phyloP scores from a whole-genome alignment of 2,113 vertebrate genomes.

The Festucalex cinctus region DNA sequence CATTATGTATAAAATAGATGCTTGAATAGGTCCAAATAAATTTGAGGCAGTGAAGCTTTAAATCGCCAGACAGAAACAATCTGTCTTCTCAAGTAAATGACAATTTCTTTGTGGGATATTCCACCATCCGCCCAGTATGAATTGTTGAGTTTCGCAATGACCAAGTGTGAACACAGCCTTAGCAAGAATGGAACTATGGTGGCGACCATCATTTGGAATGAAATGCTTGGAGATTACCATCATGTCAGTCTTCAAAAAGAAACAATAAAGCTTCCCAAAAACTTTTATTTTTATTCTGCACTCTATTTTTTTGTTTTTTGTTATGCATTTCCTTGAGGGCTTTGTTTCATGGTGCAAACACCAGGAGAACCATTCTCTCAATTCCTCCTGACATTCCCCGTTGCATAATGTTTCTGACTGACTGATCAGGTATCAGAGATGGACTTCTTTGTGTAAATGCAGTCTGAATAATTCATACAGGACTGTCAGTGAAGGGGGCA shows the following conservation, averaged over 20 bases:
- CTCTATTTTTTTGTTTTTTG: no score
- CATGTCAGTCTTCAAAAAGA: background rate
- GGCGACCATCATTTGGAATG: slow-evolving; percentile 21
- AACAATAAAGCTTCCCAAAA: background rate
- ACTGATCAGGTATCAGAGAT: slow-evolving; percentile 75
- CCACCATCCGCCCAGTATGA: background rate
- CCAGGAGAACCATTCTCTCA: slow-evolving; percentile 9
- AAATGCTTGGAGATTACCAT: background rate
- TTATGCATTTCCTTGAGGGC: slow-evolving; percentile 13
- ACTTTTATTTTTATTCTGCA: no score
- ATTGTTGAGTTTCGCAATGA: background rate
- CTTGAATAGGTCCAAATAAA: no score
- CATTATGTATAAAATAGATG: no score
- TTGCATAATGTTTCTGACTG: slow-evolving; percentile 76
- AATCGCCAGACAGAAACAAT: no score
- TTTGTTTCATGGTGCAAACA: slow-evolving; percentile 43
- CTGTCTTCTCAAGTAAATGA: no score
- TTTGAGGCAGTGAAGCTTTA: no score
- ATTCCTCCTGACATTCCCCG: slow-evolving; percentile 25
- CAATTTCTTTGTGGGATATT: no score
- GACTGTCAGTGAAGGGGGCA: slow-evolving; percentile 66
- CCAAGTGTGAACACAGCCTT: background rate
- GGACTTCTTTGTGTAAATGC: slow-evolving; percentile 78
- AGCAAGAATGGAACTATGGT: slow-evolving; percentile 27
- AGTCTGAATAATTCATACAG: slow-evolving; percentile 76